These are phyloP conservation scores for Heliangelus exortis DNA, from an alignment of 2,797 vertebrate species.

Conservation along the genomic window DNA sequence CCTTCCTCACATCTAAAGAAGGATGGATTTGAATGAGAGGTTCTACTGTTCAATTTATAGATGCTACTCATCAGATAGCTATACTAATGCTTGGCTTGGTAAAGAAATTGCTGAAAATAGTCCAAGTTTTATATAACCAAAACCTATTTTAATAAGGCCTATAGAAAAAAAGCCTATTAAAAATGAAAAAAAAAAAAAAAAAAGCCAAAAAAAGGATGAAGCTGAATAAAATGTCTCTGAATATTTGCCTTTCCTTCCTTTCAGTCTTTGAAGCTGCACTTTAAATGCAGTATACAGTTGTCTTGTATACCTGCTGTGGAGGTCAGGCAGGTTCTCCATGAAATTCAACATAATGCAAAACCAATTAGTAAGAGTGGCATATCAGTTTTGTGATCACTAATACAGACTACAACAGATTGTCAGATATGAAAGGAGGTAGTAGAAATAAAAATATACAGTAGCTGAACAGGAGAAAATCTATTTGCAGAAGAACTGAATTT, in stretches of 20 bases:
- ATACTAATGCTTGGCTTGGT: not conserved
- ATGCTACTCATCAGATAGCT: not conserved
- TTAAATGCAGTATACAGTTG: not conserved
- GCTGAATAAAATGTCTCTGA: not conserved
- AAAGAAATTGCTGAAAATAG: not conserved
- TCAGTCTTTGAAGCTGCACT: not conserved
- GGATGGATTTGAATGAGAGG: not conserved
- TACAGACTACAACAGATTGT: not conserved
- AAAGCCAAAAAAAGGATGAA: rapidly evolving
- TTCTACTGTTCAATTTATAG: not conserved
- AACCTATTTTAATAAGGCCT: not conserved
- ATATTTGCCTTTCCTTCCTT: not conserved
- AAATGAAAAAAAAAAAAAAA: too few species aligned
- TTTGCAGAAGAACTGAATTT: not conserved
- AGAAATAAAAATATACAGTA: not conserved
- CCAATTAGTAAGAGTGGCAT: not conserved
- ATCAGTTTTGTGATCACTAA: not conserved
- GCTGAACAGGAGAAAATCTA: not conserved
- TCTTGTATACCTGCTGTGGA: not conserved
- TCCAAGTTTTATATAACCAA: not conserved
- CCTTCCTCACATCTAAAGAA: not conserved
- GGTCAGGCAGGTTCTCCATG: not conserved
- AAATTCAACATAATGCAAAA: not conserved
- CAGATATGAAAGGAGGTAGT: not conserved
- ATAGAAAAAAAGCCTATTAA: not conserved